Base-by-base conservation (phyloP, 2,888 invertebrate species). In the Lasius platythorax region DNA sequence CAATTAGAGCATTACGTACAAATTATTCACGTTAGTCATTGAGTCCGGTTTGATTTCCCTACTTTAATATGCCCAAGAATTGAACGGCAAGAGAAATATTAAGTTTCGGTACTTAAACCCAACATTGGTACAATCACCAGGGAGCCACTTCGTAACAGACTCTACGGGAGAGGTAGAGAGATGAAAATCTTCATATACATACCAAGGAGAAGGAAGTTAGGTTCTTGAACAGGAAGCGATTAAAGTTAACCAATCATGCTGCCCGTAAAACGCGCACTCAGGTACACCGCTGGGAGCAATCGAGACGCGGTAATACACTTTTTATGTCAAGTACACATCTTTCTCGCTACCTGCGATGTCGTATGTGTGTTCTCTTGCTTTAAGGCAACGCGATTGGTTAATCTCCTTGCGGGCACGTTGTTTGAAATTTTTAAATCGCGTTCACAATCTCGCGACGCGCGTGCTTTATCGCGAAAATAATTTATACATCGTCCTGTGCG, bases 241-340 rank as follows among this genome's bases (percentile, higher is more conserved):
- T 81, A 81, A 81, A 81, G 73, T 63, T 81, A 81, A 81, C 79
- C 61, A 73, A 81, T 81, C 79, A 70, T 37, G 58, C 73, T 73
- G 73, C 33, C 46, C 46, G 58, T 73, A 81, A 81, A 61, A 81
- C 73, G 61, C 79, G 72, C 43, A 15, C 73, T 46, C 73, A 18
- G 61, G 73, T 46, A 37, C 28, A 73, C 79, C 79, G 73, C 79
- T 81, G 79, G 46, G 79, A 73, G 58, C 73, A 81, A 81, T 81
- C 73, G 61, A 73, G 73, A 37, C 79, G 23, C 61, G 73, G 79
- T 81, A 81, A 73, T 81, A 61, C 43, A 73, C 79, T 79, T 79
- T 81, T 81, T 81, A 73, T 12, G 46, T 73, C 73, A 56, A 50
- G 73, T 37, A 79, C 72, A 79, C 73, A 72, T 79, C 61, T 72